Conservation (phyloP, 2,113 vertebrate genomes). For the Ursus arctos region DNA sequence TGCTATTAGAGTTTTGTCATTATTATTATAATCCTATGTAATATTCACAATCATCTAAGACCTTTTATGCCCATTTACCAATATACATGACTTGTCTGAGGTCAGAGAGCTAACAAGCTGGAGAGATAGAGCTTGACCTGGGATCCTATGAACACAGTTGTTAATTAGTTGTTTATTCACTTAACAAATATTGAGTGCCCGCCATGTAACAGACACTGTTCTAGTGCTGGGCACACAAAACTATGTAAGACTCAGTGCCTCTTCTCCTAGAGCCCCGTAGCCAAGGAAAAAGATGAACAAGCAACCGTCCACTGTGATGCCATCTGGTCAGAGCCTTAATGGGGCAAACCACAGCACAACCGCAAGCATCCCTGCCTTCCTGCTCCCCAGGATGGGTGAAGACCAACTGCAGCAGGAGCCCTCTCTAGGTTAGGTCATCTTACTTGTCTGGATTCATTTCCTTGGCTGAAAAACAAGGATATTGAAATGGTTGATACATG, state of each 20-base stretch:
- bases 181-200: background rate
- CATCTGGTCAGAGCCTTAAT: background rate
- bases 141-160: background rate
- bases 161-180: background rate
- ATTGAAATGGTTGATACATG: background rate
- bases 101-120: background rate
- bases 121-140: background rate
- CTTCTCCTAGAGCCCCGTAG: background rate
- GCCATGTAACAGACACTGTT: background rate
- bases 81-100: background rate
- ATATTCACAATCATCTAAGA: background rate
- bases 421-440: background rate
- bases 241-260: background rate
- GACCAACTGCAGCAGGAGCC: background rate
- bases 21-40: background rate
- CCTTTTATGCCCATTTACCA: background rate
- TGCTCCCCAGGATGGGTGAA: background rate
- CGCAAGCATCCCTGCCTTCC: rapidly evolving
- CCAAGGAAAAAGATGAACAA: background rate
- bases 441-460: background rate
- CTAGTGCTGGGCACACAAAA: background rate
- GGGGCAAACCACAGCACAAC: background rate
- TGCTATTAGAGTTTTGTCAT: background rate
- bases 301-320: background rate
- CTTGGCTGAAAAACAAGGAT: background rate